A percentile compares a stretch with the other conserved stretches of the same genome.
These are phyloP conservation scores for Florisuga fusca DNA, from an alignment of 2,797 vertebrate genomes.

Conservation along the genomic window DNA sequence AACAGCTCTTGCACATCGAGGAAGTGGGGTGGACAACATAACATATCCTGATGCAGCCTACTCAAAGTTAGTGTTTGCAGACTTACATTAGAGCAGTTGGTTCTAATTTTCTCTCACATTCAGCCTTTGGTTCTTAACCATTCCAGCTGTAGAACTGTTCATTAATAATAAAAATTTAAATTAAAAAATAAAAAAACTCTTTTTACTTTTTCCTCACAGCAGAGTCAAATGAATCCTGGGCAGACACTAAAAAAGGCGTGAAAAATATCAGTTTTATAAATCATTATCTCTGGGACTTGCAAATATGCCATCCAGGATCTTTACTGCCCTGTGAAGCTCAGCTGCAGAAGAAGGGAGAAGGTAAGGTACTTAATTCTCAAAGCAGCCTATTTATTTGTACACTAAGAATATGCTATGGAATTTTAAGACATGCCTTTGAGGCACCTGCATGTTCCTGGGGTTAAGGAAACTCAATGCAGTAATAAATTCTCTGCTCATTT, in stretches of 20 bases:
- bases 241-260: neutral
- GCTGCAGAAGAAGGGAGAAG: neutral
- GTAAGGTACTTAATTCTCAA: neutral
- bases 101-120: neutral
- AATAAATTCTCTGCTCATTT: constrained; percentile 20
- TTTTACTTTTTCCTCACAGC: neutral
- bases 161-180: neutral
- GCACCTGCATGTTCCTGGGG: neutral
- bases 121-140: neutral
- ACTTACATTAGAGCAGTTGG: neutral
- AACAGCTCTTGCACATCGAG: neutral
- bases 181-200: neutral
- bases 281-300: neutral
- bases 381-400: neutral
- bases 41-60: neutral
- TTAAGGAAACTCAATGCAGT: neutral
- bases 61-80: neutral
- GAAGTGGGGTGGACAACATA: neutral
- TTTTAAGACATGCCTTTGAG: constrained; percentile 11
- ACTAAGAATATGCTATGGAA: neutral
- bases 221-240: neutral
- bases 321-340: neutral
- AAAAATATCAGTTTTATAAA: neutral
- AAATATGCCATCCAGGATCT: neutral
- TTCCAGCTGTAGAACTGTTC: neutral